Percentiles rank a stretch among this genome's conserved stretches.
Evolutionary conservation across 2,888 invertebrate species (phyloP).

Genomic region (Perizoma affinitatum): DNA sequence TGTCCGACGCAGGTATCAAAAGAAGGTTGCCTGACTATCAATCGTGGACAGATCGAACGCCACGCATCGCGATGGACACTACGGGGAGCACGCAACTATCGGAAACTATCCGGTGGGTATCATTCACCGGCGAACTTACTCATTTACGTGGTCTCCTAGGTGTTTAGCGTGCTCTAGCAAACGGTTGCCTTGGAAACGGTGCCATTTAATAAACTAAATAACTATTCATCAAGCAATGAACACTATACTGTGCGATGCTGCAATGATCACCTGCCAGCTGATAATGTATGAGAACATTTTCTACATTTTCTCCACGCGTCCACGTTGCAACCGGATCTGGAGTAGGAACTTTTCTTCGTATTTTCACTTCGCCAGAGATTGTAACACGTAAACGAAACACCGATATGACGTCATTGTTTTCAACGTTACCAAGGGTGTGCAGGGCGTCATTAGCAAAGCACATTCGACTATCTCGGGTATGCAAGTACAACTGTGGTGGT

Average conservation of each 20-base stretch:
- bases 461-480: conserved; percentile 68
- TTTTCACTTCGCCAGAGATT: conserved; percentile 35
- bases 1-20: conserved; percentile 60
- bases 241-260: conserved; percentile 53
- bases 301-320: conserved; percentile 65
- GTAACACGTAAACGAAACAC: conserved; percentile 41
- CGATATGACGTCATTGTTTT: conserved; percentile 42
- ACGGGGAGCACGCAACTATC: conserved; percentile 51
- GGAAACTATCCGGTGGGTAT: conserved; percentile 23
- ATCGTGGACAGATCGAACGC: conserved; percentile 58
- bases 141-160: conserved; percentile 40
- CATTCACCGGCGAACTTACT: conserved; percentile 26
- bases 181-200: conserved; percentile 67
- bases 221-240: conserved; percentile 57
- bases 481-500: conserved; percentile 63
- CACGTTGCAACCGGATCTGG: conserved; percentile 43
- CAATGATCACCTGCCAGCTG: conserved; percentile 77
- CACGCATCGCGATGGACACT: conserved; percentile 31
- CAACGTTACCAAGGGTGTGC: conserved; percentile 38
- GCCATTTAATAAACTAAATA: conserved; percentile 53
- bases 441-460: conserved; percentile 57
- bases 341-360: conserved; percentile 16
- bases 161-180: conserved; percentile 58
- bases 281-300: conserved; percentile 78
- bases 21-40: conserved; percentile 68